These are phyloP conservation scores for Cyprinodon tularosa DNA, from an alignment of 2,113 vertebrate genomes.

Conservation along the genomic window DNA sequence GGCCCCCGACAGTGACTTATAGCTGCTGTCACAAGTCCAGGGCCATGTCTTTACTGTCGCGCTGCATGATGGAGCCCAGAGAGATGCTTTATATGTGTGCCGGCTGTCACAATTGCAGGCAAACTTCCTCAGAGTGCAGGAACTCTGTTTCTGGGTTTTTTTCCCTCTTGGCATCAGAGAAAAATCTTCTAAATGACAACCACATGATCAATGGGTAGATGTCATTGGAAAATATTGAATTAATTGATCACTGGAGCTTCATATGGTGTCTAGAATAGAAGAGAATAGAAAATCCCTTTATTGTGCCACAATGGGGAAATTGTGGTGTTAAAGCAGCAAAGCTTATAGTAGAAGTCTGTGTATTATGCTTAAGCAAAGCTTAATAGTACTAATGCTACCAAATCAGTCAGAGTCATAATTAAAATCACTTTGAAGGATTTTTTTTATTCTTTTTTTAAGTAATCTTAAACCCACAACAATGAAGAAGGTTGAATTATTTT, in stretches of 20 bases:
- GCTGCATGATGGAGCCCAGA: constrained; percentile 71
- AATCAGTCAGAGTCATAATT: too few relatives aligned
- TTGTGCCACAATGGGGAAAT: too few relatives aligned
- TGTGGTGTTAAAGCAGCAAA: too few relatives aligned
- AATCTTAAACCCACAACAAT: too few relatives aligned
- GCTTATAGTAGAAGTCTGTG: too few relatives aligned
- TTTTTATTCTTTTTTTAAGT: too few relatives aligned
- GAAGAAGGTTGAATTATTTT: too few relatives aligned
- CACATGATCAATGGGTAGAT: not conserved
- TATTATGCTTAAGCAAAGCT: too few relatives aligned
- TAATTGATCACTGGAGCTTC: not conserved
- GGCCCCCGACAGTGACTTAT: constrained; percentile 71
- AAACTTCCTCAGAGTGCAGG: constrained; percentile 14
- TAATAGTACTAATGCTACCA: too few relatives aligned
- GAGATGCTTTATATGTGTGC: constrained; percentile 52
- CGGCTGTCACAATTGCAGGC: constrained; percentile 48
- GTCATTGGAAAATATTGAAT: not conserved
- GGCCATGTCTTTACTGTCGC: constrained; percentile 62
- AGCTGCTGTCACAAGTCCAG: constrained; percentile 73
- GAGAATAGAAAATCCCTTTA: too few relatives aligned
- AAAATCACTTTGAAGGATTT: too few relatives aligned
- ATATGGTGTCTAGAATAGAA: not conserved
- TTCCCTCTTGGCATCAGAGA: not conserved
- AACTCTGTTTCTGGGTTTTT: not conserved
- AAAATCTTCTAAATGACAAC: not conserved